Base-by-base conservation (phyloP, 1,140 invertebrate genomes). In the Bacillus rossius region DNA sequence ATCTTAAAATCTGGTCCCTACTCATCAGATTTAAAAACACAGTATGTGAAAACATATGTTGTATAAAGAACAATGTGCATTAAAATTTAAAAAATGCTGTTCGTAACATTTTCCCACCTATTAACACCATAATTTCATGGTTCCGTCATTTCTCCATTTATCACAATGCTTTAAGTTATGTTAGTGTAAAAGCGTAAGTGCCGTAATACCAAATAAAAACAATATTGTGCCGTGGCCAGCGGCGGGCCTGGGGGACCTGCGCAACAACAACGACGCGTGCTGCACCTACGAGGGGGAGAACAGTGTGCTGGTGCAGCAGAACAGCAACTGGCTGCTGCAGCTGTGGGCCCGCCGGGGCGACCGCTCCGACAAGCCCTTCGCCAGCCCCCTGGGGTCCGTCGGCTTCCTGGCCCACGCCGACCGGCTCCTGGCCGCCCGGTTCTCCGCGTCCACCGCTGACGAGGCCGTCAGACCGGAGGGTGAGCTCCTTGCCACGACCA, bases 261-360 rank as follows among this genome's bases (percentile, higher is more conserved):
- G 89, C n/a, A 83, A 88, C 64, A 88, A 92, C 69, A 88, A 92
- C 72, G 92, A 95, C 75, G 88, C 90, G 7, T 91, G 90, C 62
- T 88, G 86, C 67, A 94, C 91, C 0, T 94, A 92, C 69, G 91
- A 95, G 74, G 92, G 91, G 19, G 92, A 94, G 68, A 94, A 94
- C 74, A 92, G 92, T 71, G 86, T 94, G 0, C 73, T 95, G 1
- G 77, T 92, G 22, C 91, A 94, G 68, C 92, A 95, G 75, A 85
- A 87, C 3, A 89, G 86, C 65, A 93, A 93, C 73, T 88, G 84
- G 83, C 74, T 91, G 14, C 65, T 91, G 2, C 68, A 72, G 14
- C 66, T 85, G 40, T 84, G 81, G 74, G 60, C 76, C 4, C 64
- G 73, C 42, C 67, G 74, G 7, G 71, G 77, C 37, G 25, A 10